Conservation (phyloP, 1,140 invertebrate genomes). For the Arion vulgaris region DNA sequence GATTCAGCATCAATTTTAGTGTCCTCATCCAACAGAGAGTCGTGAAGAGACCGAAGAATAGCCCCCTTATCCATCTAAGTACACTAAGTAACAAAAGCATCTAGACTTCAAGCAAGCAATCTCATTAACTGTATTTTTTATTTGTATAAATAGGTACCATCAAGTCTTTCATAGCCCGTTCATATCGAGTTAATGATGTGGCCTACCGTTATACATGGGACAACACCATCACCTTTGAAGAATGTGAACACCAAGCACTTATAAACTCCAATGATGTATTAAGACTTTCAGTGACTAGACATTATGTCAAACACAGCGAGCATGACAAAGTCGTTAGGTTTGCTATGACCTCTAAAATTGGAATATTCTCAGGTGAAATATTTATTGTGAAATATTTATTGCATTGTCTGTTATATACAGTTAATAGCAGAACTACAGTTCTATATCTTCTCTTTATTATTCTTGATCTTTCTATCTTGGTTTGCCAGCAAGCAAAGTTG, state of each 20-base stretch:
- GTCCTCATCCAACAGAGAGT: no score
- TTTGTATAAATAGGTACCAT: constrained; percentile 69
- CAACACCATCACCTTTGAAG: constrained; percentile 74
- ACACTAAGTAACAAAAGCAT: no score
- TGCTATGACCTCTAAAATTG: constrained; percentile 86
- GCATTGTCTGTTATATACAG: no score
- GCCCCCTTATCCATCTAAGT: no score
- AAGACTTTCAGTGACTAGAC: constrained; percentile 82
- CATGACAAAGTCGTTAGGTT: constrained; percentile 88
- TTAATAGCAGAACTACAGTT: no score
- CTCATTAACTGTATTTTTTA: neutral
- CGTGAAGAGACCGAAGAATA: no score
- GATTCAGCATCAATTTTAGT: no score
- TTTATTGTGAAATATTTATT: no score
- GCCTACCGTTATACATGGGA: constrained; percentile 75
- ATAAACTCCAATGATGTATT: constrained; percentile 67
- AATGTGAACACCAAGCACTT: constrained; percentile 66
- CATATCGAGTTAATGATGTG: constrained; percentile 73
- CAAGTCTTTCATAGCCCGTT: constrained; percentile 71
- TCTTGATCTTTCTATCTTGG: no score
- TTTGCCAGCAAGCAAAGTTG: no score
- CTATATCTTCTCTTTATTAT: no score
- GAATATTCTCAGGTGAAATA: constrained; percentile 46
- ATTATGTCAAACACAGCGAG: constrained; percentile 84
- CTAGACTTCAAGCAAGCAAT: no score